These are phyloP conservation scores for Drosophila parvula DNA, from an alignment of 1,140 invertebrate species.

Conservation along the genomic window DNA sequence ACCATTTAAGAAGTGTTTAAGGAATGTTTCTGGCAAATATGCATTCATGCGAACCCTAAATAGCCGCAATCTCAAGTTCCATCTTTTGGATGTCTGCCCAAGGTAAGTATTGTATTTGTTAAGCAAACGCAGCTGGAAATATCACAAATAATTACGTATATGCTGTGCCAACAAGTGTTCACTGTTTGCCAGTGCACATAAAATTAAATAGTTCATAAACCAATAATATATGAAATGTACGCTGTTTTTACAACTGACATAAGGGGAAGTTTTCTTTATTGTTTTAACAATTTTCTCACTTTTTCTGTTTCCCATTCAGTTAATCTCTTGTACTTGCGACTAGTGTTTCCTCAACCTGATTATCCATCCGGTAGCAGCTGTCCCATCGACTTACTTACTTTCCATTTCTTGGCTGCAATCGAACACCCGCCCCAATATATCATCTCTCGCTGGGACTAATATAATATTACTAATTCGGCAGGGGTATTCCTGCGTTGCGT, in stretches of 20 bases:
- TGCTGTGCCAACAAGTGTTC: too few species aligned
- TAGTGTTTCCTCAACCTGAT: conserved; percentile 23
- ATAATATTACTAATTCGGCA: conserved; percentile 25
- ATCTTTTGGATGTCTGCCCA: background rate
- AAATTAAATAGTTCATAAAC: too few species aligned
- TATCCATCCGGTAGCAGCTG: conserved; percentile 5
- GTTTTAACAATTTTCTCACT: background rate
- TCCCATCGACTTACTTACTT: conserved; percentile 29
- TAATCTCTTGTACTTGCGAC: background rate
- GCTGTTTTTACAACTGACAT: too few species aligned
- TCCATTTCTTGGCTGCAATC: conserved; percentile 48
- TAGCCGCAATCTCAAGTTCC: background rate
- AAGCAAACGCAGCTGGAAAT: background rate
- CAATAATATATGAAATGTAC: too few species aligned
- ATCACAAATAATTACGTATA: background rate
- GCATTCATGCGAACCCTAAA: conserved; percentile 7
- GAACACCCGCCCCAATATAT: conserved; percentile 51
- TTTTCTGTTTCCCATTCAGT: background rate
- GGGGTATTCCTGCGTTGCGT: conserved; percentile 1
- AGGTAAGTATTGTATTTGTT: background rate
- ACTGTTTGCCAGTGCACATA: too few species aligned
- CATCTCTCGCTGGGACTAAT: conserved; percentile 40
- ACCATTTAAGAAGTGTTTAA: conserved; percentile 38
- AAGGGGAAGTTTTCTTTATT: background rate
- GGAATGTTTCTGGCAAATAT: conserved; percentile 20